A percentile compares a stretch with the other conserved stretches of the same genome.
These are phyloP conservation scores for Colius striatus DNA, from an alignment of 2,113 vertebrate genomes.

Conservation along the genomic window DNA sequence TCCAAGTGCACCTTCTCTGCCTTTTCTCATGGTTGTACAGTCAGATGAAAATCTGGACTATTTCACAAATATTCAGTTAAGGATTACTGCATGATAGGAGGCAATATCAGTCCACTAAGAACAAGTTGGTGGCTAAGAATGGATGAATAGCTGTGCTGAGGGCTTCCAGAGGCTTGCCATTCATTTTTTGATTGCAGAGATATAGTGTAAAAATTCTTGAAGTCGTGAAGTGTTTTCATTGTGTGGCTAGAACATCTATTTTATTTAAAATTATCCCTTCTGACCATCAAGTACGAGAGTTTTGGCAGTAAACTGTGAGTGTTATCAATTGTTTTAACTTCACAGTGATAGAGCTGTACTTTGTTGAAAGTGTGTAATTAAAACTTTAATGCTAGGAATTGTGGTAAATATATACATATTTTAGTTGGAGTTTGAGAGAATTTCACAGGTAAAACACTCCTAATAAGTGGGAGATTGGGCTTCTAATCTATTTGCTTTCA, in stretches of 20 bases:
- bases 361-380: background rate
- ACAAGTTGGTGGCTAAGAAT: background rate
- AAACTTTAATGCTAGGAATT: background rate
- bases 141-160: background rate
- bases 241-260: background rate
- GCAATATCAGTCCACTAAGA: background rate
- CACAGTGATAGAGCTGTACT: background rate
- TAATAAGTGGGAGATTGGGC: background rate
- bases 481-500: background rate
- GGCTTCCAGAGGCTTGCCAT: background rate
- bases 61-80: background rate
- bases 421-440: background rate
- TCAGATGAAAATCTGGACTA: background rate
- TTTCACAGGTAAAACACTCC: background rate
- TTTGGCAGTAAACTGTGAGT: slow-evolving; percentile 7
- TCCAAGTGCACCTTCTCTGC: background rate
- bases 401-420: background rate
- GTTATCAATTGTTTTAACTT: slow-evolving; percentile 50
- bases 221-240: background rate
- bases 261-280: background rate
- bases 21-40: background rate
- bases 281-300: background rate
- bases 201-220: background rate
- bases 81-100: background rate
- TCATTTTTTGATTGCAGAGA: background rate